Percentiles rank a stretch among this genome's conserved stretches.
These are phyloP conservation scores for Bembecia ichneumoniformis DNA, from an alignment of 2,888 invertebrate species.

Conservation along the genomic window DNA sequence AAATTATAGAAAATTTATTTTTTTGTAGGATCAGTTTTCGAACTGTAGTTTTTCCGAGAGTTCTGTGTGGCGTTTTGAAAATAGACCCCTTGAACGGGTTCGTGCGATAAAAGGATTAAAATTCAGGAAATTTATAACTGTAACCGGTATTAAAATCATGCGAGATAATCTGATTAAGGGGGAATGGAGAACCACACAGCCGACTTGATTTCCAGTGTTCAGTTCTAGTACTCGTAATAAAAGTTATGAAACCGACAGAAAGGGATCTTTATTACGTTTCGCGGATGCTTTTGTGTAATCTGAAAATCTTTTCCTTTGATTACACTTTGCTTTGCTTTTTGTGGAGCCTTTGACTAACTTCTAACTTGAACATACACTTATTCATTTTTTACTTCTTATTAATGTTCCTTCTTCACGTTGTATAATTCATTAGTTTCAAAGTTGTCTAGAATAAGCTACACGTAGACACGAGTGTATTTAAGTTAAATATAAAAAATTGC, in stretches of 20 bases:
- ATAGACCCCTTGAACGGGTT: slow-evolving; percentile 20
- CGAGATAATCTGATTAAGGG: slow-evolving; percentile 13
- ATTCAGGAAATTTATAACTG: slow-evolving; percentile 50
- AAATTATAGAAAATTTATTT: no score
- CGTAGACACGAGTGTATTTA: no score
- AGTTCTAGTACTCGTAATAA: not conserved
- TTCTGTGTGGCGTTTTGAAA: no score
- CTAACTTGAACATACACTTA: no score
- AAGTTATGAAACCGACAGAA: not conserved
- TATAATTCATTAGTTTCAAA: no score
- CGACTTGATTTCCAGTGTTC: not conserved
- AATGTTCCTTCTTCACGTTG: no score
- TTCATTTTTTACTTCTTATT: no score
- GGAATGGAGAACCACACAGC: not conserved
- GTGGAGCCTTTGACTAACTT: no score
- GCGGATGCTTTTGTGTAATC: not conserved
- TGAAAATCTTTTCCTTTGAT: not conserved
- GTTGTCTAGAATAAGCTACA: no score
- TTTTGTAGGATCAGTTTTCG: no score
- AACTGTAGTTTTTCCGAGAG: no score
- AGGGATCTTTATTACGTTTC: not conserved
- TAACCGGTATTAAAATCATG: slow-evolving; percentile 25
- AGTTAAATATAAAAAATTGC: no score
- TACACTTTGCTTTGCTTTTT: not conserved
- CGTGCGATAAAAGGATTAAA: slow-evolving; percentile 60